Percentiles rank a stretch among this genome's conserved stretches.
These are phyloP conservation scores for Manis crassicaudata DNA, from an alignment of 2,797 vertebrate species.

Conservation along the genomic window DNA sequence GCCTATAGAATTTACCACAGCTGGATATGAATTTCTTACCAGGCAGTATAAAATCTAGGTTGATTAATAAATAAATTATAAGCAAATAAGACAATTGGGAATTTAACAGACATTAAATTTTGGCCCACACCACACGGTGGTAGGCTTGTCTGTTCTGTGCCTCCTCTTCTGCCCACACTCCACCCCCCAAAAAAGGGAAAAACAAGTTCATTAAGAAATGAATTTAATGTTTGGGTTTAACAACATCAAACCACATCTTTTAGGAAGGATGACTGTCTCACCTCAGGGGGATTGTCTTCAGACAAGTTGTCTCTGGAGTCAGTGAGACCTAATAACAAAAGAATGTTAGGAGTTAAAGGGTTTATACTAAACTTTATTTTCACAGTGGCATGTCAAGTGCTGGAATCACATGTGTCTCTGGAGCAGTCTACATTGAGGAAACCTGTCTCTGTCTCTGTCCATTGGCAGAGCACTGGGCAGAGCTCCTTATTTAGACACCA, in stretches of 20 bases:
- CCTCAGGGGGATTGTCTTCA: too few relatives aligned
- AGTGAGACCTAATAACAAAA: too few relatives aligned
- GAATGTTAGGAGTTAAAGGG: too few relatives aligned
- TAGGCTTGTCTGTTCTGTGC: slow-evolving; percentile 66
- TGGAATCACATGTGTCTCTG: too few relatives aligned
- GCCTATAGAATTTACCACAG: neutral
- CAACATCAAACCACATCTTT: neutral
- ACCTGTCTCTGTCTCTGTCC: too few relatives aligned
- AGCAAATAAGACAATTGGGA: neutral
- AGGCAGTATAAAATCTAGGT: neutral
- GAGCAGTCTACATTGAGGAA: too few relatives aligned
- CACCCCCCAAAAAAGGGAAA: too few relatives aligned
- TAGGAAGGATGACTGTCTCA: neutral
- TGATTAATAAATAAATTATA: slow-evolving; percentile 5
- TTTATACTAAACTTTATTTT: too few relatives aligned
- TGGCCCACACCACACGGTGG: slow-evolving; percentile 72
- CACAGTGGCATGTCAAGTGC: too few relatives aligned
- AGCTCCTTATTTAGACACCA: too few relatives aligned
- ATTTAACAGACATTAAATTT: slow-evolving; percentile 25
- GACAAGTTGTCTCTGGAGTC: too few relatives aligned
- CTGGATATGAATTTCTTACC: slow-evolving; percentile 11
- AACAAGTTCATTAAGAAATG: neutral
- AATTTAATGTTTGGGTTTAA: neutral
- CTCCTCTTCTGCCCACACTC: neutral
- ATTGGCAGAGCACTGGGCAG: too few relatives aligned